Percentiles rank a stretch among this genome's conserved stretches.
Evolutionary conservation across 2,113 vertebrate genomes (phyloP).

Genomic region (Sclerurus mexicanus): DNA sequence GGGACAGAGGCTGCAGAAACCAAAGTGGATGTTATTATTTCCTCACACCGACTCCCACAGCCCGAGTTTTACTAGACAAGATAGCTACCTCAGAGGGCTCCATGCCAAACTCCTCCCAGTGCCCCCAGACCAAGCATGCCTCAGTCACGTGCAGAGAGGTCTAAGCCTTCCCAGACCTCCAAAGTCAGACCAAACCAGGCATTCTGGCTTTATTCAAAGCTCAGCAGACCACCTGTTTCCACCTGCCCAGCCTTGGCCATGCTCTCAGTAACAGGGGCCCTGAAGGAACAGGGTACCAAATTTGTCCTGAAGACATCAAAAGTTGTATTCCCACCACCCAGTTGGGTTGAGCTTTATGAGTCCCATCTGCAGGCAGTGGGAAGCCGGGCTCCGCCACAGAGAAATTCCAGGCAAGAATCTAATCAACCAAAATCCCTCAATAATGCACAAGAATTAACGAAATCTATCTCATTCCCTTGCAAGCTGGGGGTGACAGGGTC

Average conservation of each 20-base stretch:
- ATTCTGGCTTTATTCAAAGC: not conserved
- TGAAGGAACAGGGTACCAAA: not conserved
- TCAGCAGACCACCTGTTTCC: not conserved
- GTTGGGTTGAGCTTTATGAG: not conserved
- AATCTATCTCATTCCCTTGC: not conserved
- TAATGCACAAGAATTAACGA: slow-evolving; percentile 24
- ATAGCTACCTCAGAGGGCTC: not conserved
- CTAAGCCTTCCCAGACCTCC: not conserved
- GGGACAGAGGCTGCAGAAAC: slow-evolving; percentile 31
- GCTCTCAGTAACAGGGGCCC: not conserved
- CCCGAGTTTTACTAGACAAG: not conserved
- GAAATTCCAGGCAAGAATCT: slow-evolving; percentile 30
- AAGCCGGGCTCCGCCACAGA: not conserved
- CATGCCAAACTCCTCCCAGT: not conserved
- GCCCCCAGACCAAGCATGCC: not conserved
- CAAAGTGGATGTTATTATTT: slow-evolving; percentile 51
- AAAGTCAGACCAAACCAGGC: not conserved
- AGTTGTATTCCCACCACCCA: not conserved
- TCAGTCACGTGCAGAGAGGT: not conserved
- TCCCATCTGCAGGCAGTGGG: not conserved
- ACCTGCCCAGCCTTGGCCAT: not conserved
- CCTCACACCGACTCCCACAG: not conserved
- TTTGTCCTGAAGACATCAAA: not conserved
- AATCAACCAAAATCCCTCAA: not conserved
- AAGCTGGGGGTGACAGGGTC: not conserved